phyloP scores from a whole-genome alignment of 2,888 invertebrate species.

The Junonia oenone region DNA sequence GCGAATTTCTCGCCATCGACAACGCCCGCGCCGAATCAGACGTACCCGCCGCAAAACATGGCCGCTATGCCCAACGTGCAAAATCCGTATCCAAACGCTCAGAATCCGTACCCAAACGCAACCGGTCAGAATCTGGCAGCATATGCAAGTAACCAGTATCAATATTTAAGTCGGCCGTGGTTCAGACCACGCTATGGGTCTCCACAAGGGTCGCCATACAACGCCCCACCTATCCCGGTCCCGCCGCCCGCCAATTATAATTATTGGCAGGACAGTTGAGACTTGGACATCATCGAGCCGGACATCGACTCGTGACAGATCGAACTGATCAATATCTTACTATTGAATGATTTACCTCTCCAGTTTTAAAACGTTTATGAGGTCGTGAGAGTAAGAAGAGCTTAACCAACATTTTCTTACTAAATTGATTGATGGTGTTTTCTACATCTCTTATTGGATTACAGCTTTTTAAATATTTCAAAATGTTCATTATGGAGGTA shows the following conservation, averaged over 20 bases:
- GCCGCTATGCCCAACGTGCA: conserved; percentile 56
- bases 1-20: conserved; percentile 61
- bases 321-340: conserved; percentile 15
- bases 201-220: conserved; percentile 65
- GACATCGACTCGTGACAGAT: conserved; percentile 29
- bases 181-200: conserved; percentile 66
- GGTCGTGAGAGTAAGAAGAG: too few species aligned
- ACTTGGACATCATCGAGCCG: conserved; percentile 42
- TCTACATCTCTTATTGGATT: too few species aligned
- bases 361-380: not conserved
- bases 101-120: conserved; percentile 69
- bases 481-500: too few species aligned
- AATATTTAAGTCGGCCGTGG: conserved; percentile 69
- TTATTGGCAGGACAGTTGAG: conserved; percentile 75
- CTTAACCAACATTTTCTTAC: too few species aligned
- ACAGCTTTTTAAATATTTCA: too few species aligned
- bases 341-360: conserved; percentile 4
- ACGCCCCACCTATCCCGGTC: conserved; percentile 56
- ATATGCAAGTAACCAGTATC: conserved; percentile 68
- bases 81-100: conserved; percentile 59
- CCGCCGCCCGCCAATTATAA: conserved; percentile 68
- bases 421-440: too few species aligned
- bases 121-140: conserved; percentile 72
- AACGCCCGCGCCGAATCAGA: conserved; percentile 60
- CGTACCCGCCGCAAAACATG: conserved; percentile 48